phyloP scores from a whole-genome alignment of 2,113 vertebrate genomes.

The Illadopsis cleaveri region DNA sequence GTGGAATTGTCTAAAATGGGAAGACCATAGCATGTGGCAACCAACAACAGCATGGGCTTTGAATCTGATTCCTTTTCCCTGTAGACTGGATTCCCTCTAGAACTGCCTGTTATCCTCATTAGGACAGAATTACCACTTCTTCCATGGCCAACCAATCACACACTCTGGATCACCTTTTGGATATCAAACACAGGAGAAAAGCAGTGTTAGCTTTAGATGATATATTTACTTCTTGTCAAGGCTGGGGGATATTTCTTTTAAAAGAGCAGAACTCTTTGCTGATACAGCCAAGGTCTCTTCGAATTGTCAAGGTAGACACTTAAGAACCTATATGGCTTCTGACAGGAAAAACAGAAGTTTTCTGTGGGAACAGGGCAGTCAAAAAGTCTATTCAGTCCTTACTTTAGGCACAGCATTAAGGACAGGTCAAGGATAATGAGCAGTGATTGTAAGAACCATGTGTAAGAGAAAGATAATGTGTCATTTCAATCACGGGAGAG shows the following conservation, averaged over 20 bases:
- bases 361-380: not conserved
- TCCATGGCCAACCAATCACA: not conserved
- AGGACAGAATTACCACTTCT: not conserved
- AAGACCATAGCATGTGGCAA: not conserved
- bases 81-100: not conserved
- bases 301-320: not conserved
- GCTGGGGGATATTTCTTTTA: not conserved
- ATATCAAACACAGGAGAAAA: not conserved
- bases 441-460: not conserved
- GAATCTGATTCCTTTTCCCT: not conserved
- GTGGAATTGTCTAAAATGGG: conserved; percentile 3
- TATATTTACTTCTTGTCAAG: conserved; percentile 7
- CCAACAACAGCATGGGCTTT: not conserved
- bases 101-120: not conserved
- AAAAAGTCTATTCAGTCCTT: conserved; percentile 5
- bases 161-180: not conserved
- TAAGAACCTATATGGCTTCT: not conserved
- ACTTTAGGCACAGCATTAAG: not conserved
- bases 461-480: not conserved
- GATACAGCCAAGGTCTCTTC: conserved; percentile 4
- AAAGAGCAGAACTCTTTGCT: not conserved
- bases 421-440: conserved; percentile 29
- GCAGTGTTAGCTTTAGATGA: not conserved
- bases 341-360: not conserved
- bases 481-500: conserved; percentile 26